phyloP scores from a whole-genome alignment of 1,140 invertebrate genomes.

The Plutomurus gul region DNA sequence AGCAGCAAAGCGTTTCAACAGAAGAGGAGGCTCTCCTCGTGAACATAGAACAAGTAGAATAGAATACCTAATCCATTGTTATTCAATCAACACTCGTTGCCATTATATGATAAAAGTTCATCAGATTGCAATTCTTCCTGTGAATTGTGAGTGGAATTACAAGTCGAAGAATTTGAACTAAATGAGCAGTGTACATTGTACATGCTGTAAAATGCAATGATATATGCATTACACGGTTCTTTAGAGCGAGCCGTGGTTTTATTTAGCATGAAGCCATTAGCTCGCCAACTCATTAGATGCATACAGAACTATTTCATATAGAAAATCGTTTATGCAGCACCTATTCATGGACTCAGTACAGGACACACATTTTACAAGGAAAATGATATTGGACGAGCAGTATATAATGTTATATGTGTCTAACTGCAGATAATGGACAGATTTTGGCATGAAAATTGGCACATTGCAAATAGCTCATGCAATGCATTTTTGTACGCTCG shows the following conservation, averaged over 20 bases:
- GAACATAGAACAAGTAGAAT: background rate
- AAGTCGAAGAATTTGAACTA: too few species aligned
- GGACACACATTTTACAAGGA: too few species aligned
- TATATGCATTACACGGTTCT: constrained; percentile 21
- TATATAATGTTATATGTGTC: too few species aligned
- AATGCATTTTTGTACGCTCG: background rate
- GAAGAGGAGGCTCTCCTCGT: too few species aligned
- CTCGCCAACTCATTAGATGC: background rate
- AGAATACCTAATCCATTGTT: constrained; percentile 21
- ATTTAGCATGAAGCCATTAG: constrained; percentile 27
- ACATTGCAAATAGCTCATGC: constrained; percentile 18
- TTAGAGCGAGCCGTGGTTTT: constrained; percentile 22
- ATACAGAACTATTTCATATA: too few species aligned
- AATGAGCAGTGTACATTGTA: constrained; percentile 12
- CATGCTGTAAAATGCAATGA: constrained; percentile 14
- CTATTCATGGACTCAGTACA: too few species aligned
- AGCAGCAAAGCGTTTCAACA: too few species aligned
- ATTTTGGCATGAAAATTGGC: constrained; percentile 1
- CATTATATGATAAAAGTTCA: constrained; percentile 7
- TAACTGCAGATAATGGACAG: too few species aligned
- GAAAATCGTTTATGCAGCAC: too few species aligned
- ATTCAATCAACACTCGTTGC: background rate
- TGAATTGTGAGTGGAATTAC: background rate
- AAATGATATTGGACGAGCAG: too few species aligned
- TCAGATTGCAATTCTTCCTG: background rate